Evolutionary conservation across 2,888 invertebrate genomes (phyloP).

Genomic region (Lochmaea crataegi): DNA sequence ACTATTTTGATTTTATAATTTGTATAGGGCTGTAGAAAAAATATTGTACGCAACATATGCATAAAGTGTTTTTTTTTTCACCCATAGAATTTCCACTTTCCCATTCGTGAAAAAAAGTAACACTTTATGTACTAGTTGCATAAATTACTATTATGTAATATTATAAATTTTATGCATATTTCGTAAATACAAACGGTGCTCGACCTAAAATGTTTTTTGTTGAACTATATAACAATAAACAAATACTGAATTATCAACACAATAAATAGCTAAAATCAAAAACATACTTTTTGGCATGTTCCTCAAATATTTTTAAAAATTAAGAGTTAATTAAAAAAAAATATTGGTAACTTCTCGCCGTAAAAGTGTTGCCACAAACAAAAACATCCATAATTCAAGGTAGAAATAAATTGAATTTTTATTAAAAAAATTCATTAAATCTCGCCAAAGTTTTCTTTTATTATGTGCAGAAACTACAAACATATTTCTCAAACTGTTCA

Average conservation of each 20-base stretch:
- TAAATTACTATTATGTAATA: too few relatives aligned
- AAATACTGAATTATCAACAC: constrained; percentile 15
- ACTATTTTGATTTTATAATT: too few relatives aligned
- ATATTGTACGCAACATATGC: too few relatives aligned
- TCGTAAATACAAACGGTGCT: not conserved
- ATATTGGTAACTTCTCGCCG: not conserved
- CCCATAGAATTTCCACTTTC: too few relatives aligned
- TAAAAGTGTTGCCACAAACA: not conserved
- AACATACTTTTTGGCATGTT: constrained; percentile 9
- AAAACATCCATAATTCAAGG: not conserved
- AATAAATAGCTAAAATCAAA: constrained; percentile 10
- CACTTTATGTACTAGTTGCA: too few relatives aligned
- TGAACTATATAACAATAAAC: constrained; percentile 10
- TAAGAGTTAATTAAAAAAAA: not conserved
- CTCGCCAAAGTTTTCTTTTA: not conserved
- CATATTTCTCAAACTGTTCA: not conserved
- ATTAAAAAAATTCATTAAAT: not conserved
- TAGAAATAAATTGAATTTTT: not conserved
- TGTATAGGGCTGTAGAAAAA: too few relatives aligned
- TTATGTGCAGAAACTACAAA: not conserved
- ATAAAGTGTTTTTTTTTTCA: too few relatives aligned
- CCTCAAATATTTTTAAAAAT: constrained; percentile 9
- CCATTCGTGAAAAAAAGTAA: too few relatives aligned
- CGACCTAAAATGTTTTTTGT: constrained; percentile 3
- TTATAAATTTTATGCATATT: not conserved